Conservation (phyloP, 2,797 vertebrate genomes). For the Enteromius treurensis region DNA sequence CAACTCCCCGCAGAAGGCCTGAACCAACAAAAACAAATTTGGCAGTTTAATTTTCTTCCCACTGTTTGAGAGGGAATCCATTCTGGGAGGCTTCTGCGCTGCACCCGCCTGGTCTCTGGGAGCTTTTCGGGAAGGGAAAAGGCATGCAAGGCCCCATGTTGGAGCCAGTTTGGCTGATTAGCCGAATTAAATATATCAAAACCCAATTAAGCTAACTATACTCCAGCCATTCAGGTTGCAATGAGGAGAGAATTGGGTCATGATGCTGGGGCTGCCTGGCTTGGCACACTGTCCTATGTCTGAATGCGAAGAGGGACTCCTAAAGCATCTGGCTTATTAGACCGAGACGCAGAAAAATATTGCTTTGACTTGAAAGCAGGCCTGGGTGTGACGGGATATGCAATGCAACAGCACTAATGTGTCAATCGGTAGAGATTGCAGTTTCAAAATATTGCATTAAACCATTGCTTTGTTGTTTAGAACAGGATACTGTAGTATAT, state of each 20-base stretch:
- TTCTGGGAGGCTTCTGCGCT: constrained; percentile 68
- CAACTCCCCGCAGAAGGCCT: constrained; percentile 77
- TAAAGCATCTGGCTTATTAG: constrained; percentile 63
- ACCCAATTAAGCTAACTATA: constrained; percentile 79
- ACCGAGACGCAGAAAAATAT: constrained; percentile 47
- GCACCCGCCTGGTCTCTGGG: constrained; percentile 67
- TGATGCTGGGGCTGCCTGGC: constrained; percentile 62
- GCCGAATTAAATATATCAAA: constrained; percentile 82
- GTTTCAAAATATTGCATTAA: neutral
- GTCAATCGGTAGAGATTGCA: neutral
- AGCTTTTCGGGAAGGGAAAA: constrained; percentile 66
- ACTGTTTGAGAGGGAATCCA: constrained; percentile 78
- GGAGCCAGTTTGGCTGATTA: constrained; percentile 77
- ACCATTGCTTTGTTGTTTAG: neutral
- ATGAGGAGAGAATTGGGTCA: constrained; percentile 67
- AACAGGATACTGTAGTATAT: neutral
- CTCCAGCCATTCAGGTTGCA: constrained; percentile 75
- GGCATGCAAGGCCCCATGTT: constrained; percentile 69
- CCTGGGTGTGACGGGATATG: neutral
- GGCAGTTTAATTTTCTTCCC: constrained; percentile 86
- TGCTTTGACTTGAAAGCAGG: constrained; percentile 9
- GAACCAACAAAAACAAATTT: constrained; percentile 87
- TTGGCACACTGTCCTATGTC: constrained; percentile 54
- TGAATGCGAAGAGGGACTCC: constrained; percentile 56
- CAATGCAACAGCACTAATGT: neutral